Conservation (phyloP, 2,113 vertebrate genomes). For the Manacus vitellinus region DNA sequence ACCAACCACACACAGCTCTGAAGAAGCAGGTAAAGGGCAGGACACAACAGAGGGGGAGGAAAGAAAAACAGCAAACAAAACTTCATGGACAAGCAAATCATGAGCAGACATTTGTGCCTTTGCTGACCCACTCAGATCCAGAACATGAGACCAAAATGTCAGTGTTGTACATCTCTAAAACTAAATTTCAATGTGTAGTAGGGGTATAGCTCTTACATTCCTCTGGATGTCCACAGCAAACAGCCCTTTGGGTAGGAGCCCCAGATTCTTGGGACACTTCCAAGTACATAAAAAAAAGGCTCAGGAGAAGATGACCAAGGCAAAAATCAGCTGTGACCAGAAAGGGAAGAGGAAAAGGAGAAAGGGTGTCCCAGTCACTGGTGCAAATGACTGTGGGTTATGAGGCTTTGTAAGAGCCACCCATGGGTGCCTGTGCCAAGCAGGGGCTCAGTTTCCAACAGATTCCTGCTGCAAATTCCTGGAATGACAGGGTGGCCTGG, state of each 20-base stretch:
- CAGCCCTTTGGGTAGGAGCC: neutral
- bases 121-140: neutral
- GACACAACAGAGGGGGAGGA: neutral
- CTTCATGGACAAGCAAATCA: neutral
- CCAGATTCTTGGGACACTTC: neutral
- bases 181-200: neutral
- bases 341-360: neutral
- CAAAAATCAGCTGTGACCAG: neutral
- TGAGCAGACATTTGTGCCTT: neutral
- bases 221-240: neutral
- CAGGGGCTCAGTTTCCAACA: neutral
- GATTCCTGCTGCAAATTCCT: neutral
- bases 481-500: neutral
- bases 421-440: rapidly evolving
- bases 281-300: neutral
- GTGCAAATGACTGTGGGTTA: neutral
- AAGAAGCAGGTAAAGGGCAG: neutral
- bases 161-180: neutral
- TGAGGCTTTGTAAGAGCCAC: neutral
- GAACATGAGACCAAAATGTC: neutral
- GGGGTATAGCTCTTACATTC: neutral
- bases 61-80: neutral
- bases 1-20: neutral
- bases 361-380: neutral
- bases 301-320: neutral